These are phyloP conservation scores for Calypte anna DNA, from an alignment of 2,113 vertebrate species.

Conservation along the genomic window DNA sequence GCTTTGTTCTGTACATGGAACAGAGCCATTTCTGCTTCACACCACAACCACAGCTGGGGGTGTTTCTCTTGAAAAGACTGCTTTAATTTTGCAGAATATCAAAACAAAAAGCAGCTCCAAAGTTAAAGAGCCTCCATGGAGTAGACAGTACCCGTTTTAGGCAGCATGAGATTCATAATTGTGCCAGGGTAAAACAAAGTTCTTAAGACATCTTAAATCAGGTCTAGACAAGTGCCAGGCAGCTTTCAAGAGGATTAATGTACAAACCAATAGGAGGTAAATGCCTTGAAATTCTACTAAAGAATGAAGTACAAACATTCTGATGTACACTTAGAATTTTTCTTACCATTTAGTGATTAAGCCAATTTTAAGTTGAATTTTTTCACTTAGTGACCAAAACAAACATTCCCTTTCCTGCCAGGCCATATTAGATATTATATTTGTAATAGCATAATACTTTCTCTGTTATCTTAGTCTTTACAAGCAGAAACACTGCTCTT, in stretches of 20 bases:
- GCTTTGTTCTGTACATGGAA: background rate
- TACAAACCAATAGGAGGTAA: constrained; percentile 51
- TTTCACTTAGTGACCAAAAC: background rate
- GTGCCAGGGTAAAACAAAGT: constrained; percentile 43
- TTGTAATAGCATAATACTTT: background rate
- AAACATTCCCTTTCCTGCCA: background rate
- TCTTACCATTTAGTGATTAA: background rate
- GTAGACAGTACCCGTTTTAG: constrained; percentile 1
- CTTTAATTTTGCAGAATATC: constrained; percentile 3
- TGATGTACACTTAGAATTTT: background rate
- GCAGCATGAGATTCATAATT: constrained; percentile 6
- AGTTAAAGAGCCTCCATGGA: constrained; percentile 24
- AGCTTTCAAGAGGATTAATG: constrained; percentile 67
- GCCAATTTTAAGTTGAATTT: background rate
- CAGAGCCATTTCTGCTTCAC: background rate
- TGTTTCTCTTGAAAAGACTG: background rate
- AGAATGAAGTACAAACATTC: background rate
- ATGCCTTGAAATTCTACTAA: constrained; percentile 20
- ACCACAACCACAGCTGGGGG: background rate
- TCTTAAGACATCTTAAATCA: constrained; percentile 62
- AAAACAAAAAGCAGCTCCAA: background rate
- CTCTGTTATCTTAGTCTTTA: background rate
- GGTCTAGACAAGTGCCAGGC: constrained; percentile 13
- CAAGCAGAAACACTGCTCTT: background rate
- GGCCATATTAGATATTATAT: background rate